phyloP scores from a whole-genome alignment of 2,113 vertebrate species.

The Accipiter virgatus region DNA sequence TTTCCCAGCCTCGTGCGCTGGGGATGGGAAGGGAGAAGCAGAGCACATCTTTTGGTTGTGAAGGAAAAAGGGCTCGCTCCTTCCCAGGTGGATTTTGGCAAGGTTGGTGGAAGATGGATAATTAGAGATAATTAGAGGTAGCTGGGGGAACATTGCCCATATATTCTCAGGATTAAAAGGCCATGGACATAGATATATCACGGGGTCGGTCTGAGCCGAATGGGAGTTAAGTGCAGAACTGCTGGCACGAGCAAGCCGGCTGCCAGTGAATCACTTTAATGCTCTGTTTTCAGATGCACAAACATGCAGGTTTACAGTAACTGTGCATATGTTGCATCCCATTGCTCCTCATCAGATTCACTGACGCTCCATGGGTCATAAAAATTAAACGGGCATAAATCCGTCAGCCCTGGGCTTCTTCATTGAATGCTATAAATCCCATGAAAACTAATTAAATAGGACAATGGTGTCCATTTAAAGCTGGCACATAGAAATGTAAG shows the following conservation, averaged over 20 bases:
- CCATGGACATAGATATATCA: accelerated
- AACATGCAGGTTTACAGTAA: neutral
- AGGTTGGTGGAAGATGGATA: neutral
- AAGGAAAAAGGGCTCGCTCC: neutral
- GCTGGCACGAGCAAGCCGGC: neutral
- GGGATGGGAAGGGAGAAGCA: neutral
- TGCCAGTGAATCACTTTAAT: constrained; percentile 5
- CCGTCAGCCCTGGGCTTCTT: constrained; percentile 42
- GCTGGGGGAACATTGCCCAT: neutral
- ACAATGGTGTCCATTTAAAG: constrained; percentile 50
- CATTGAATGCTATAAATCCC: neutral
- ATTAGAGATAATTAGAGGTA: neutral
- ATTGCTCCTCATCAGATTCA: neutral
- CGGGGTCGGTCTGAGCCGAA: accelerated
- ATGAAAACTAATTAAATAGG: constrained; percentile 50
- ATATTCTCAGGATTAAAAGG: neutral
- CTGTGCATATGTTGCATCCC: constrained; percentile 31
- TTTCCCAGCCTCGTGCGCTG: accelerated
- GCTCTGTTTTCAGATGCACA: neutral
- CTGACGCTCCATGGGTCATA: neutral
- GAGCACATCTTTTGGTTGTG: accelerated
- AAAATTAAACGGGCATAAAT: constrained; percentile 55
- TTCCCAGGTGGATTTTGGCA: neutral
- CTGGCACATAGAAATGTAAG: neutral
- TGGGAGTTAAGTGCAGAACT: accelerated